These are phyloP conservation scores for Ecdyonurus torrentis DNA, from an alignment of 2,888 invertebrate genomes.

Conservation along the genomic window DNA sequence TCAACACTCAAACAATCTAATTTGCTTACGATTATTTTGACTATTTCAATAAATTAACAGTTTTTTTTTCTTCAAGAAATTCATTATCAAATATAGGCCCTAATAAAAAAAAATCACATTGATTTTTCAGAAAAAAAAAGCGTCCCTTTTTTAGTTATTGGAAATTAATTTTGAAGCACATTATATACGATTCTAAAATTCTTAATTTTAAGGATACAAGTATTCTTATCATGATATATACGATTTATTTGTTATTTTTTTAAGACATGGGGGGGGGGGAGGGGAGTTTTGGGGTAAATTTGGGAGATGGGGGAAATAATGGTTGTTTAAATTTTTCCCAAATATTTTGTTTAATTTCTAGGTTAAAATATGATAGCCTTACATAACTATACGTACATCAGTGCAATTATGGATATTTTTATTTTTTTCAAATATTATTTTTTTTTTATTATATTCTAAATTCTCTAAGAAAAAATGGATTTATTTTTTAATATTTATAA, in stretches of 20 bases:
- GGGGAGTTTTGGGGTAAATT: no score
- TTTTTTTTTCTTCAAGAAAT: not conserved
- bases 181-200: not conserved
- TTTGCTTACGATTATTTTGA: no score
- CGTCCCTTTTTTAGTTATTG: not conserved
- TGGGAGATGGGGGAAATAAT: not conserved
- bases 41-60: no score
- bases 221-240: no score
- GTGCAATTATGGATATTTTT: not conserved
- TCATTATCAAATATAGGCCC: not conserved
- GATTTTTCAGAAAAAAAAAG: not conserved
- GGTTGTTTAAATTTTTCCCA: not conserved
- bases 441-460: not conserved
- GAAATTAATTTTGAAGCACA: not conserved
- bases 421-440: not conserved
- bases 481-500: not conserved
- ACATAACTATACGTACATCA: not conserved
- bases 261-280: not conserved
- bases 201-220: not conserved
- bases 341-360: not conserved
- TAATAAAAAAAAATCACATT: not conserved
- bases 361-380: not conserved
- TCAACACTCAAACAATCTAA: no score
- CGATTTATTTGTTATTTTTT: not conserved
- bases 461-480: not conserved